Evolutionary conservation across 2,113 vertebrate species (phyloP), one percentile per base, ranked within the genome.

Genomic region (Urocolius indicus): DNA sequence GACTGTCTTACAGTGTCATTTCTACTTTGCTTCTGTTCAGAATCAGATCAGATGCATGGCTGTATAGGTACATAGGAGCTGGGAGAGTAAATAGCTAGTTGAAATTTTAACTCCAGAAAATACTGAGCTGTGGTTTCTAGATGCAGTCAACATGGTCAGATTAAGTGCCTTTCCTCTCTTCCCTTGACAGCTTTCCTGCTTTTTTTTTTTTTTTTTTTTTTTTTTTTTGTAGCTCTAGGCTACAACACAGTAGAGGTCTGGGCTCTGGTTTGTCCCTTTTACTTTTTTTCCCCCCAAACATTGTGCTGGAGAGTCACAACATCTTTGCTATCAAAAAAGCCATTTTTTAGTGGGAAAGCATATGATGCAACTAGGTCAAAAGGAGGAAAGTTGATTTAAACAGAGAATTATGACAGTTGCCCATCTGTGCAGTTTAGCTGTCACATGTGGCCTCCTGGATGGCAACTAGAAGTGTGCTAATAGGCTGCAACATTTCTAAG

Each of bases 381-480:
- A 81, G 61, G 73, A 81, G 22, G 45, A 90, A 91, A 92, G 76
- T 68, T 91, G 76, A 72, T 89, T 89, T 92, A 90, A 92, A 81
- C 76, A 78, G 57, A 71, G 30, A 65, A 20, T 72, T 75, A 1
- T 49, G 86, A 57, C 86, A 65, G 65, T 41, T 65, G 91, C 96
- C 94, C 95, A 94, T 95, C 95, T 96, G 94, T 94, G 91, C 91
- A 9, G 57, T n/a, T 93, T 89, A 94, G 80, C 61, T 91, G 80
- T 84, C 80, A 65, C 57, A 30, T 5, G 61, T 5, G 48, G 80
- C 52, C 61, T 87, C 73, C 68, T 0, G 52, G 45, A 82, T 94
- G 71, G 84, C 38, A 81, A 18, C 41, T 57, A 32, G 26, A 75
- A 86, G 43, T 65, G 57, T 65, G 65, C 45, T 94, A 81, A 84